Evolutionary conservation across 2,888 invertebrate species (phyloP).

Genomic region (Amaurobius ferox): DNA sequence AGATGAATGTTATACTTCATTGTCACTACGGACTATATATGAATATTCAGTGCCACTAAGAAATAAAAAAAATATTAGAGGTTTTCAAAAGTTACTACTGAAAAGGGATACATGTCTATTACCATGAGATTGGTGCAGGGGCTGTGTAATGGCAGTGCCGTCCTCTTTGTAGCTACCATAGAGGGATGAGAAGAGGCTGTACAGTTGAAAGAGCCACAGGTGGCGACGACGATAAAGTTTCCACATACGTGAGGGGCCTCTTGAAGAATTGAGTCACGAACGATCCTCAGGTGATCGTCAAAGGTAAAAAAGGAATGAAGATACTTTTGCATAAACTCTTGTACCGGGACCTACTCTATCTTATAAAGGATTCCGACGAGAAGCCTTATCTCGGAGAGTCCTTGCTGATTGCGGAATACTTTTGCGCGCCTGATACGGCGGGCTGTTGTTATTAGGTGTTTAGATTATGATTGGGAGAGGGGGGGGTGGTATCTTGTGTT

Average conservation of each 20-base stretch:
- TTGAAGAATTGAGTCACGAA: background rate
- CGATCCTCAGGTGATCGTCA: background rate
- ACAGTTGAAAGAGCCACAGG: slow-evolving; percentile 64
- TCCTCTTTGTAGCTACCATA: slow-evolving; percentile 60
- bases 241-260: slow-evolving; percentile 59
- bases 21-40: no score
- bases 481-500: no score
- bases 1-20: no score
- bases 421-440: background rate
- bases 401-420: slow-evolving; percentile 5
- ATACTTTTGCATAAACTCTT: slow-evolving; percentile 46
- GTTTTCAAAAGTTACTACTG: no score
- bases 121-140: slow-evolving; percentile 34
- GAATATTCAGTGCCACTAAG: no score
- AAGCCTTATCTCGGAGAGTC: slow-evolving; percentile 26
- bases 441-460: background rate
- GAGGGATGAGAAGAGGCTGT: slow-evolving; percentile 44
- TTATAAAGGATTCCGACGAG: slow-evolving; percentile 47
- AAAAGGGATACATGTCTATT: no score
- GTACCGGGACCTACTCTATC: slow-evolving; percentile 18
- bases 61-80: no score
- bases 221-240: slow-evolving; percentile 68
- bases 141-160: background rate
- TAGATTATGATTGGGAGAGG: no score
- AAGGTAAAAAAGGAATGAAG: slow-evolving; percentile 23